Base-by-base conservation (phyloP, 2,797 vertebrate species). In the Pseudochaenichthys georgianus region DNA sequence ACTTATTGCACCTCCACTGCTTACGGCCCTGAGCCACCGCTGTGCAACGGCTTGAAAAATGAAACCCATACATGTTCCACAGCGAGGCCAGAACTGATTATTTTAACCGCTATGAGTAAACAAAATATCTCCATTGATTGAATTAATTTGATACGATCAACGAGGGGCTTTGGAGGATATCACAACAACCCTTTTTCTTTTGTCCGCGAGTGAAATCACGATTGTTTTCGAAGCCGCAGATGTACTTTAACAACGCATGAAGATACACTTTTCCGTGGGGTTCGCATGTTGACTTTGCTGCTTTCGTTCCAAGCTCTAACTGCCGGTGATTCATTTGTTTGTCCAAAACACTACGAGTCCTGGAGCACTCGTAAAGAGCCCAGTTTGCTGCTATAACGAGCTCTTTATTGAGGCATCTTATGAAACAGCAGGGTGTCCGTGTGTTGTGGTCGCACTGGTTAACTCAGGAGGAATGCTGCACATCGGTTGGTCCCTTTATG, bases 1-100 rank as follows among this genome's bases (percentile, higher is more conserved):
- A 93, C 87, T 93, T 93, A 91, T 79, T 91, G 89, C 82, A 90
- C 91, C 84, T 90, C 59, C 51, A 64, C 72, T 83, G 79, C 23
- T 23, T 23, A 23, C 90, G 77, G 81, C 68, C 38, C 48, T 3
- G 19, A 86, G 83, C 75, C 74, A 81, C 87, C 46, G 64, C 88
- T 84, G 74, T 73, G 85, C 75, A 75, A 75, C 82, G 75, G 82
- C 80, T 68, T 75, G 73, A 77, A 64, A 84, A 85, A 77, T 78
- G 58, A 64, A 90, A 89, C 34, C 69, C 73, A 46, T 80, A 63
- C 45, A 86, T 74, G 75, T 60, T 72, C 66, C 45, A 15, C n/a
- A 42, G 17, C 13, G 50, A 9, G 51, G 59, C 75, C 70, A 77
- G 58, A 75, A 13, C 13, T 5, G 12, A 9, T 63, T 61, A 43